phyloP scores from a whole-genome alignment of 2,888 invertebrate species.

The Drosophila subquinaria region DNA sequence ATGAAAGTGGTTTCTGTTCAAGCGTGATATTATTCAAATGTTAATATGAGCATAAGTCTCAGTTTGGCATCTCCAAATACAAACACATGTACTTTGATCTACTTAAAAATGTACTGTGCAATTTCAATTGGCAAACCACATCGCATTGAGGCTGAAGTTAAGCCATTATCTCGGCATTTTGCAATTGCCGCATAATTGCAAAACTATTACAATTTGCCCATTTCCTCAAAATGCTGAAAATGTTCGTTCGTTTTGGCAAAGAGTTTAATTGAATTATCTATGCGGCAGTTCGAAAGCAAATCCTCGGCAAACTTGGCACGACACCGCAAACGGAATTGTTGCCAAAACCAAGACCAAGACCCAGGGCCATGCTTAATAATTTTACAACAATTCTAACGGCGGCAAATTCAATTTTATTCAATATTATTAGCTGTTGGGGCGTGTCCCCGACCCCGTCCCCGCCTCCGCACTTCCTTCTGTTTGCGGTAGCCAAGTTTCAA shows the following conservation, averaged over 20 bases:
- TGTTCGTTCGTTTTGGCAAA: slow-evolving; percentile 39
- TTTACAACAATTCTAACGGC: slow-evolving; percentile 60
- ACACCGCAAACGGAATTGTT: slow-evolving; percentile 57
- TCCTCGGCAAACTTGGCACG: slow-evolving; percentile 56
- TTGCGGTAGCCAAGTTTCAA: slow-evolving; percentile 70
- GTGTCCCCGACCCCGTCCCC: slow-evolving; percentile 10
- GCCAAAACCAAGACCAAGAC: slow-evolving; percentile 52
- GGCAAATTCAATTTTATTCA: slow-evolving; percentile 76
- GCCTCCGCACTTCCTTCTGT: slow-evolving; percentile 15
- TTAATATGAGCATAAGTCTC: background rate
- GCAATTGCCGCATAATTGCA: slow-evolving; percentile 66
- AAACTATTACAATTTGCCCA: slow-evolving; percentile 70
- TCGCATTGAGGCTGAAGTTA: slow-evolving; percentile 16
- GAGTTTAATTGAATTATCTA: slow-evolving; percentile 73
- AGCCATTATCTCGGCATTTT: slow-evolving; percentile 42
- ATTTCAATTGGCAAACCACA: slow-evolving; percentile 28
- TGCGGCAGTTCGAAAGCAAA: slow-evolving; percentile 43
- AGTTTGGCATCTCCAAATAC: slow-evolving; percentile 6
- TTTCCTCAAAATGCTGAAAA: slow-evolving; percentile 37
- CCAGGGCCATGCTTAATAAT: slow-evolving; percentile 68
- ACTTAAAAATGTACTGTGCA: slow-evolving; percentile 13
- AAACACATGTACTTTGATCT: slow-evolving; percentile 4
- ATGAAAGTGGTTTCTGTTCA: background rate
- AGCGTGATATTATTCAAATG: background rate
- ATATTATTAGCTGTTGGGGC: slow-evolving; percentile 67